Conservation (phyloP, 2,888 invertebrate genomes). For the Ophion obscuratus region DNA sequence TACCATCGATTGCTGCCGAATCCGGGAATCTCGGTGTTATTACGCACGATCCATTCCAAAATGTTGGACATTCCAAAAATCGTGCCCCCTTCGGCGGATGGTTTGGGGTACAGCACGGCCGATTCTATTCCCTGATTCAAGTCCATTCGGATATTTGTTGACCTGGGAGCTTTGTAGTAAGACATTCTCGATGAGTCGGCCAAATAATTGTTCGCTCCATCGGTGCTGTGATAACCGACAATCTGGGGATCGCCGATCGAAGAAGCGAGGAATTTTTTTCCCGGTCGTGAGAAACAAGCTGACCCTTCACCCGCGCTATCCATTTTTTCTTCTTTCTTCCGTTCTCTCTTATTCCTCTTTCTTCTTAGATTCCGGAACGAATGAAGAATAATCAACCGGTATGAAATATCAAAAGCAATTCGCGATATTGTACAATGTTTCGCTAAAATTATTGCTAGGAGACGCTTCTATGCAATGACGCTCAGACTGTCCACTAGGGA, state of each 20-base stretch:
- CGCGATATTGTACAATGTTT: neutral
- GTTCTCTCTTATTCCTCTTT: too few species aligned
- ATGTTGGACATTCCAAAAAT: neutral
- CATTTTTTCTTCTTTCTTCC: neutral
- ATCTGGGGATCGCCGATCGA: neutral
- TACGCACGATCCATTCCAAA: slow-evolving; percentile 5
- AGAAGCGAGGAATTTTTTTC: neutral
- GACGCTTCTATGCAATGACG: too few species aligned
- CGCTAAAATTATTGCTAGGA: too few species aligned
- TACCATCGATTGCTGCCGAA: neutral
- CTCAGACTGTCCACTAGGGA: too few species aligned
- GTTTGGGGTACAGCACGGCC: neutral
- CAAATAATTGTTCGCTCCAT: slow-evolving; percentile 79
- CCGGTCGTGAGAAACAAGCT: neutral
- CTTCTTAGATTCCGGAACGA: neutral
- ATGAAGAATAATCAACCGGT: neutral
- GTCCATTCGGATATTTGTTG: slow-evolving; percentile 74
- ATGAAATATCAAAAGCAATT: neutral
- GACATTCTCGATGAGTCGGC: slow-evolving; percentile 83
- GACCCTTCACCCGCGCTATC: neutral
- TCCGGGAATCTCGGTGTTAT: neutral
- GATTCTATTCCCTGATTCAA: slow-evolving; percentile 25
- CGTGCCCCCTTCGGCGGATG: neutral
- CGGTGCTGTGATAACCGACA: slow-evolving; percentile 86
- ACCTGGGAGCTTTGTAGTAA: slow-evolving; percentile 82